phyloP scores from a whole-genome alignment of 1,140 invertebrate genomes.

The Telenomus remus region DNA sequence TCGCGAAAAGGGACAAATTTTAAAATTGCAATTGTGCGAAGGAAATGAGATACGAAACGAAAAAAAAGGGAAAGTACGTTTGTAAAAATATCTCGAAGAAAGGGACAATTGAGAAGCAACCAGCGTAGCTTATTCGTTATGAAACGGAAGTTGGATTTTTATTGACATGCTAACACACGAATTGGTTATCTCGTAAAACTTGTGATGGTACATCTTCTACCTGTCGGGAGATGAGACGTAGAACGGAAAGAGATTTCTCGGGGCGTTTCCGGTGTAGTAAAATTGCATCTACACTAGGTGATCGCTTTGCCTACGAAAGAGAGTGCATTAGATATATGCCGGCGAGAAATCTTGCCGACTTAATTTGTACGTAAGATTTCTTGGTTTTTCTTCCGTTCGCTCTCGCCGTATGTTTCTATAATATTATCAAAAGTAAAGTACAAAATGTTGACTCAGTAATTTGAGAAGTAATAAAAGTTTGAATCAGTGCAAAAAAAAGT shows the following conservation, averaged over 20 bases:
- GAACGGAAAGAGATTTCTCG: conserved; percentile 54
- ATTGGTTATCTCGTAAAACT: conserved; percentile 56
- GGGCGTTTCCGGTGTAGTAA: conserved; percentile 51
- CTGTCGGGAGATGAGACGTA: conserved; percentile 53
- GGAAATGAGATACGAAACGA: no score
- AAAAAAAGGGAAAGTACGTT: conserved; percentile 1
- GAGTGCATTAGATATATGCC: conserved; percentile 40
- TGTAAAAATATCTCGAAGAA: conserved; percentile 21
- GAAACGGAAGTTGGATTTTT: conserved; percentile 54
- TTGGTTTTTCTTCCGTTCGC: not conserved
- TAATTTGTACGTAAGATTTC: conserved; percentile 40
- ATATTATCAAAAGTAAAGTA: no score
- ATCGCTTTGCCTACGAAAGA: conserved; percentile 40
- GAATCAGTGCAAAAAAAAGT: no score
- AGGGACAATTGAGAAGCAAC: conserved; percentile 37
- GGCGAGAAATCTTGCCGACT: conserved; percentile 31
- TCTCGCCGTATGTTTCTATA: no score
- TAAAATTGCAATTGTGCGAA: no score
- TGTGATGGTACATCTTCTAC: conserved; percentile 37
- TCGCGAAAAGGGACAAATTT: no score
- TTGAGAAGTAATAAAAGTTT: no score
- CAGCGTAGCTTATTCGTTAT: conserved; percentile 46
- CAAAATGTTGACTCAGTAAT: no score
- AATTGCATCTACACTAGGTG: conserved; percentile 55
- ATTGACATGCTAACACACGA: conserved; percentile 54